Evolutionary conservation across 2,888 invertebrate genomes (phyloP), one percentile per base, ranked within the genome.

Genomic region (Dryadula phaetusa): DNA sequence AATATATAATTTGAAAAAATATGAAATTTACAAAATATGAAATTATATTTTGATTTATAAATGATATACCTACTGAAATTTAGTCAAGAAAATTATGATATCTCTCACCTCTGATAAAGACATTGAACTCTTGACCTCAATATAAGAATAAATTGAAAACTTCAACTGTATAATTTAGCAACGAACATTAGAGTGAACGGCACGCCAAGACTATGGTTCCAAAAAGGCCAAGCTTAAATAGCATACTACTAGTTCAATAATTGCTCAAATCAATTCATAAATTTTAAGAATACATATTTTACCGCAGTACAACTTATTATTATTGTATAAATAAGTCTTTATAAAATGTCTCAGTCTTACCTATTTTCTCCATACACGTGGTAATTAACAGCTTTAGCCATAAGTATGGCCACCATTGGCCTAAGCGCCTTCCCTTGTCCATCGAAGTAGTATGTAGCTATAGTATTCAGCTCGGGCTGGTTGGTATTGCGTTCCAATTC

Each of bases 361-460:
- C 96, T 95, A 92, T 96, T 95, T 94, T 96, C 96, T 90, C 96
- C 96, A 83, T 96, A 95, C 81, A 97, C 94, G 93, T 98, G 98
- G 89, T 96, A 96, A 93, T 98, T 98, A 88, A 98, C 95, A 77
- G 99, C 98, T 90, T 97, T 95, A 76, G 98, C 97, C 97, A 99
- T 98, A 66, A 99, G 95, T 84, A 98, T 95, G 64, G 97, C 96
- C 62, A 99, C 96, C 96, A 98, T 97, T 61, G 99, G 99, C 84
- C 99, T 95, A 76, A 99, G 94, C 76, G 98, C 97, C 94, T 99
- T 99, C 81, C 99, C 99, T 88, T 98, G 97, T 70, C 99, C 99
- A 92, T 98, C 98, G 93, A 99, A 99, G 93, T 99, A 99, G 92
- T 99, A 99, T 82, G 97, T 97, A 71, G 99, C 96, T 93, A 99